phyloP scores from a whole-genome alignment of 2,888 invertebrate genomes.

The Phasia obesa region DNA sequence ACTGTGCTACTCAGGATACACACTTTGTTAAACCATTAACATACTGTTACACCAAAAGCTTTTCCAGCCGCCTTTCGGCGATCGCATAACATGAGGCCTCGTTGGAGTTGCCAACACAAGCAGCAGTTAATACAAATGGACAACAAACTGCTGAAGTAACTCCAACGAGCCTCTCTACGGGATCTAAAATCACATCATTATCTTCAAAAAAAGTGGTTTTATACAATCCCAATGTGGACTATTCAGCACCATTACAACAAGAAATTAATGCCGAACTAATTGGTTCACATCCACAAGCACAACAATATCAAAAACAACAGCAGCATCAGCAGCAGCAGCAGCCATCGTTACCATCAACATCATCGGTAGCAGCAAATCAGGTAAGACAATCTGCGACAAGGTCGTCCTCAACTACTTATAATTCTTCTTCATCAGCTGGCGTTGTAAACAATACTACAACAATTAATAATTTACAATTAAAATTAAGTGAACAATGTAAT shows the following conservation, averaged over 20 bases:
- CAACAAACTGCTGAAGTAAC: conserved; percentile 70
- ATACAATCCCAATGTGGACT: conserved; percentile 80
- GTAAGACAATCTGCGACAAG: conserved; percentile 64
- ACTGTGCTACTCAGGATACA: conserved; percentile 94
- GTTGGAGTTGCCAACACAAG: conserved; percentile 84
- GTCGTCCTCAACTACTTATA: conserved; percentile 62
- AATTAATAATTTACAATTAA: conserved; percentile 72
- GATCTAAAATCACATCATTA: conserved; percentile 74
- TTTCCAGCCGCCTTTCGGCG: conserved; percentile 87
- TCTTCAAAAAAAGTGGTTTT: conserved; percentile 76
- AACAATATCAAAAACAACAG: conserved; percentile 76
- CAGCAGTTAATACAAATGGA: conserved; percentile 68
- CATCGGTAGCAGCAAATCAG: conserved; percentile 67
- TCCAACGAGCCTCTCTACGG: conserved; percentile 69
- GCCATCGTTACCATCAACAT: conserved; percentile 70
- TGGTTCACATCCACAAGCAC: conserved; percentile 79
- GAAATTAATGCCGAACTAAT: conserved; percentile 80
- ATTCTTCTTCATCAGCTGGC: conserved; percentile 67
- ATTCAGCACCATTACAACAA: conserved; percentile 80
- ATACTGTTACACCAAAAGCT: conserved; percentile 91
- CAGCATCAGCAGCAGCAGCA: conserved; percentile 67
- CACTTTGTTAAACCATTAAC: conserved; percentile 97
- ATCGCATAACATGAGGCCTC: conserved; percentile 94
- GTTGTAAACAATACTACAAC: conserved; percentile 68
- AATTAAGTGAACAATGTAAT: conserved; percentile 76